These are phyloP conservation scores for Drosophila prostipennis DNA, from an alignment of 2,888 invertebrate genomes.

Conservation along the genomic window DNA sequence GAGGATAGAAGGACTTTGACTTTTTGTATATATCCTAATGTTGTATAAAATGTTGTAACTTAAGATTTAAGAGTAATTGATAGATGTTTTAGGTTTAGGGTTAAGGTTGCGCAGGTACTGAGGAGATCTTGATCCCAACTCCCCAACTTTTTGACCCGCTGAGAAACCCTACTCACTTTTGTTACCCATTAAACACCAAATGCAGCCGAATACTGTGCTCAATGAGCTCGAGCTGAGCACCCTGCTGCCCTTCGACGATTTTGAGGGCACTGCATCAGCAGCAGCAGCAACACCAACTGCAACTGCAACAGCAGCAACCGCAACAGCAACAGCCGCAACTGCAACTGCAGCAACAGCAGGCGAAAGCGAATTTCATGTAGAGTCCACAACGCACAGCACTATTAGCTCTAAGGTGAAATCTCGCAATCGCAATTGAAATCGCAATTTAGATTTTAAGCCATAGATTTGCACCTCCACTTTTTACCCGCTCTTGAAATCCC, in stretches of 20 bases:
- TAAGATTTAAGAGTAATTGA: not conserved
- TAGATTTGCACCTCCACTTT: slow-evolving; percentile 34
- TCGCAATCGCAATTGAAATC: slow-evolving; percentile 28
- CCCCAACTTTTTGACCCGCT: not conserved
- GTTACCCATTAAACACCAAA: slow-evolving; percentile 42
- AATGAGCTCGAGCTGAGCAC: slow-evolving; percentile 62
- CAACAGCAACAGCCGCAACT: slow-evolving; percentile 5
- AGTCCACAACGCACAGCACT: slow-evolving; percentile 58
- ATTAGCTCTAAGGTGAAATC: slow-evolving; percentile 70
- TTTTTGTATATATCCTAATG: slow-evolving; percentile 4
- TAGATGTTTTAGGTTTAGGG: too few relatives aligned
- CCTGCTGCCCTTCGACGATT: slow-evolving; percentile 55
- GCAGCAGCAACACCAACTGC: slow-evolving; percentile 30
- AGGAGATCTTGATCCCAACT: not conserved
- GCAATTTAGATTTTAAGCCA: slow-evolving; percentile 35
- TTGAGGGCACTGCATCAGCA: slow-evolving; percentile 39
- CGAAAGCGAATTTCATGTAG: slow-evolving; percentile 46
- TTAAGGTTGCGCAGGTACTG: not conserved
- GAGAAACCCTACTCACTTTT: slow-evolving; percentile 18
- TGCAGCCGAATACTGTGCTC: slow-evolving; percentile 54
- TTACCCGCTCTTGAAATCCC: not conserved
- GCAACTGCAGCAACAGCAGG: slow-evolving; percentile 20
- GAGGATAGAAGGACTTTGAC: not conserved
- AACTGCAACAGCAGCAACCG: slow-evolving; percentile 1
- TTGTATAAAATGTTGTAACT: not conserved